These are phyloP conservation scores for Garra rufa DNA, from an alignment of 2,113 vertebrate species.

Conservation along the genomic window DNA sequence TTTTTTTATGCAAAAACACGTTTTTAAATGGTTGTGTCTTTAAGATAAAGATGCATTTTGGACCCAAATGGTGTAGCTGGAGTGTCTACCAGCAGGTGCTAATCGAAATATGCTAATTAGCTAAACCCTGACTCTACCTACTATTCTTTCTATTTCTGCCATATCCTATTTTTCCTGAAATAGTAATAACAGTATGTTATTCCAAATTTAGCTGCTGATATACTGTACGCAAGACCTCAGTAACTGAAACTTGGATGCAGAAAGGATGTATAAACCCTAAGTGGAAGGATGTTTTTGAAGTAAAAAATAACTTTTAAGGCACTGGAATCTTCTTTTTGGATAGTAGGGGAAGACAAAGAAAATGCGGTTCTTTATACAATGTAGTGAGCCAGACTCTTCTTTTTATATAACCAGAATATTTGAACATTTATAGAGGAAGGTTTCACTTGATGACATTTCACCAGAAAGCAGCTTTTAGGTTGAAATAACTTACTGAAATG, in stretches of 20 bases:
- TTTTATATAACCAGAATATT: neutral
- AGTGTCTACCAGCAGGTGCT: neutral
- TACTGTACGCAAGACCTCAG: neutral
- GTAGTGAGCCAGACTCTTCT: neutral
- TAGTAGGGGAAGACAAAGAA: neutral
- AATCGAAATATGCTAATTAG: neutral
- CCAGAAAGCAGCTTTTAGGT: slow-evolving; percentile 25
- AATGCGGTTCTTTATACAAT: neutral
- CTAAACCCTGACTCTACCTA: too few species aligned
- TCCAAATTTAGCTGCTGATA: neutral
- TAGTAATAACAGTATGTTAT: neutral
- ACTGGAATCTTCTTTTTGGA: neutral
- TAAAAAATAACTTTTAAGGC: slow-evolving; percentile 9
- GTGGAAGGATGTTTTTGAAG: neutral
- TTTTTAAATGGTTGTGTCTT: neutral
- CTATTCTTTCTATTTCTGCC: neutral
- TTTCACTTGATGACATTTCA: neutral
- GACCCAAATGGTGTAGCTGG: neutral
- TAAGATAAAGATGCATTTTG: neutral
- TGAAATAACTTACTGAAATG: neutral
- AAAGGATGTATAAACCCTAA: neutral
- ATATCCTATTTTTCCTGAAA: neutral
- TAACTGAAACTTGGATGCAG: neutral
- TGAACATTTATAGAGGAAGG: slow-evolving; percentile 9
- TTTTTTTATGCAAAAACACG: neutral